Evolutionary conservation across 1,140 invertebrate genomes (phyloP).

Genomic region (Bombyx mandarina): DNA sequence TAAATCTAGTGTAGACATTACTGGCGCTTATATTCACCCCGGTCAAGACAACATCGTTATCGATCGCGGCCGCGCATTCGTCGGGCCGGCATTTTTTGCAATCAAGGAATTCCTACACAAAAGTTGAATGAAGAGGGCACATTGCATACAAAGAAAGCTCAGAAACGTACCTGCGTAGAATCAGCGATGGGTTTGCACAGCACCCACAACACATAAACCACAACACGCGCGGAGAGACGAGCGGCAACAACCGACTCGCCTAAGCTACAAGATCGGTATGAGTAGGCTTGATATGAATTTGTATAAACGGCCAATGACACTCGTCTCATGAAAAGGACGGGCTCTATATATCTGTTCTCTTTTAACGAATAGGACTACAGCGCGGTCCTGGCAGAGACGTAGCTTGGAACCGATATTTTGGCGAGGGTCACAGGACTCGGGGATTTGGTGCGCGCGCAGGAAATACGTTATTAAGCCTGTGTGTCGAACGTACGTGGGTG

Average conservation of each 20-base stretch:
- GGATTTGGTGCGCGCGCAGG: constrained; percentile 47
- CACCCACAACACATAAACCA: constrained; percentile 54
- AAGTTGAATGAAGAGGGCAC: no score
- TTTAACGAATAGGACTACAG: constrained; percentile 16
- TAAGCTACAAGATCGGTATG: constrained; percentile 49
- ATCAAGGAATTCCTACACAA: no score
- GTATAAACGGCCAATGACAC: constrained; percentile 59
- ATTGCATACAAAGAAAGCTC: no score
- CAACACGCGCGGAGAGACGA: constrained; percentile 62
- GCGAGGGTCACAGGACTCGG: constrained; percentile 31
- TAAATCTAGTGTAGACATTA: constrained; percentile 21
- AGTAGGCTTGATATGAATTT: constrained; percentile 32
- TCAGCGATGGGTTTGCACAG: constrained; percentile 36
- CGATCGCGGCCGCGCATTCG: constrained; percentile 52
- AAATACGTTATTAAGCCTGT: constrained; percentile 13
- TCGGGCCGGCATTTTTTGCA: constrained; percentile 22
- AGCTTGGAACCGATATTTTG: constrained; percentile 11
- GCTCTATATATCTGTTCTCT: constrained; percentile 19
- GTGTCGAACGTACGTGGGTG: no score
- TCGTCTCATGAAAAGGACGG: constrained; percentile 34
- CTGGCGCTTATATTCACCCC: constrained; percentile 28
- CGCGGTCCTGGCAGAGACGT: constrained; percentile 28
- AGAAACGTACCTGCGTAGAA: constrained; percentile 40
- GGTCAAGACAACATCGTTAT: constrained; percentile 54
- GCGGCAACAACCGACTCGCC: constrained; percentile 56